A percentile compares a stretch with the other conserved stretches of the same genome.
Evolutionary conservation across 1,140 invertebrate genomes (phyloP).

Genomic region (Octopus bimaculoides): DNA sequence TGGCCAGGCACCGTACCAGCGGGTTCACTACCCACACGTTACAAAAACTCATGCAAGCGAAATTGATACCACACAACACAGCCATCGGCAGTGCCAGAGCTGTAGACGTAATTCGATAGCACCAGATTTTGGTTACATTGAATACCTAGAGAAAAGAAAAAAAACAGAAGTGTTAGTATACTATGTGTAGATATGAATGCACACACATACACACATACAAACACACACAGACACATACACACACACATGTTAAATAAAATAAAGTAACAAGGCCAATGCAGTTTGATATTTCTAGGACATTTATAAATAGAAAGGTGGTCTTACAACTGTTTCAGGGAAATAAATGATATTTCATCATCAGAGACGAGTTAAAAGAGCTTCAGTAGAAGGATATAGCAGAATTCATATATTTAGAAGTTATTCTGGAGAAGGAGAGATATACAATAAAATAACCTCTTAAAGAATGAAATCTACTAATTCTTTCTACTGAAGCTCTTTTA

Average conservation of each 20-base stretch:
- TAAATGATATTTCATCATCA: no score
- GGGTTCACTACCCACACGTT: neutral
- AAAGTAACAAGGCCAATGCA: no score
- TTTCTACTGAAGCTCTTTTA: no score
- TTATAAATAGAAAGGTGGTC: no score
- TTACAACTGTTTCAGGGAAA: no score
- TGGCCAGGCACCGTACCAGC: neutral
- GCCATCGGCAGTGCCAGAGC: neutral
- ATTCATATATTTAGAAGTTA: no score
- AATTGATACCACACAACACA: slow-evolving; percentile 1
- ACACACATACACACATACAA: neutral
- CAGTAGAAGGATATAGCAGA: no score
- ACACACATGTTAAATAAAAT: neutral
- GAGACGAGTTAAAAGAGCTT: no score
- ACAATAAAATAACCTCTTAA: no score
- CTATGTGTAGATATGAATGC: neutral
- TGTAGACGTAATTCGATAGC: neutral
- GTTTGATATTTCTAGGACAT: no score
- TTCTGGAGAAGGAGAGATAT: no score
- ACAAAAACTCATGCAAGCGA: slow-evolving; percentile 10
- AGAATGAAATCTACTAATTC: no score
- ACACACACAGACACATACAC: neutral
- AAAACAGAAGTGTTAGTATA: neutral
- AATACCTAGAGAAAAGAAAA: slow-evolving; percentile 1
- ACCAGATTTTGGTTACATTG: slow-evolving; percentile 9